Percentiles rank a stretch among this genome's conserved stretches.
phyloP scores from a whole-genome alignment of 2,797 vertebrate genomes.

The Darevskia nairensis region DNA sequence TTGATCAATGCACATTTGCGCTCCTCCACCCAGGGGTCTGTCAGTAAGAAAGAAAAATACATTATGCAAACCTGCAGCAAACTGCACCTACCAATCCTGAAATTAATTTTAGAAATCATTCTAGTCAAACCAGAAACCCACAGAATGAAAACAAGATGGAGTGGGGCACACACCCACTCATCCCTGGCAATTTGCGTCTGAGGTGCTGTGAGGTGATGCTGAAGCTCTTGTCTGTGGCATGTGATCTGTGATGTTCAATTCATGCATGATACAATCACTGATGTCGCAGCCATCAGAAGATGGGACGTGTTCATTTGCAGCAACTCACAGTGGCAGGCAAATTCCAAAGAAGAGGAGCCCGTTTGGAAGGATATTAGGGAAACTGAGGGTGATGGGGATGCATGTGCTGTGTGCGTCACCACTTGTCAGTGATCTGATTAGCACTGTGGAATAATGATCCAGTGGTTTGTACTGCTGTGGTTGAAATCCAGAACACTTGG shows the following conservation, averaged over 20 bases:
- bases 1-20: background rate
- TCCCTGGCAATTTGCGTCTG: background rate
- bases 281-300: background rate
- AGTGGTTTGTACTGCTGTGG: constrained; percentile 51
- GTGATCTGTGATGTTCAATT: background rate
- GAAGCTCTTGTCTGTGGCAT: background rate
- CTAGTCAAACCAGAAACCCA: background rate
- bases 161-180: background rate
- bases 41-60: background rate
- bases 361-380: no score
- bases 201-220: background rate
- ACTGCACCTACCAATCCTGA: background rate
- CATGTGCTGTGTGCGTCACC: background rate
- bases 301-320: background rate
- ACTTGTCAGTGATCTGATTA: constrained; percentile 41
- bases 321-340: background rate
- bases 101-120: background rate
- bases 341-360: background rate
- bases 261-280: no score
- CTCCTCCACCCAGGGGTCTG: background rate
- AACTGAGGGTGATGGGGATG: no score
- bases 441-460: constrained; percentile 27
- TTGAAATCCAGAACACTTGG: background rate
- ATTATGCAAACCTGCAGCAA: no score
- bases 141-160: background rate